Conservation (phyloP, 1,140 invertebrate species). For the Sycophila sp. region DNA sequence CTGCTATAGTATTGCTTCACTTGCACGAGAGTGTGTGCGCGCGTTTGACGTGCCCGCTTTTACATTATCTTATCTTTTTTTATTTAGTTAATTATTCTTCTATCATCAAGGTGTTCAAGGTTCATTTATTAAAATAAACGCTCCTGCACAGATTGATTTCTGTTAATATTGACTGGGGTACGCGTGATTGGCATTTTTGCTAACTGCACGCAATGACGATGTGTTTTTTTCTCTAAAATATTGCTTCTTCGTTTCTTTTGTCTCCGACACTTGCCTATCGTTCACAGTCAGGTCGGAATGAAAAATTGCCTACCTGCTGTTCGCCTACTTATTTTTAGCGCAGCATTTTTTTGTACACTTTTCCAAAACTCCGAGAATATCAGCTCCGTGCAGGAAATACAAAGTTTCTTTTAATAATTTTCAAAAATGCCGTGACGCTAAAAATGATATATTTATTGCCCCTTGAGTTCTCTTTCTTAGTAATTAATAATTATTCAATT, state of each 20-base stretch:
- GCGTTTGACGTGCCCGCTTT: background rate
- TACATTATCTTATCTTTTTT: background rate
- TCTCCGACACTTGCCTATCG: background rate
- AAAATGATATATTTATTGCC: constrained; percentile 38
- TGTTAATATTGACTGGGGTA: constrained; percentile 36
- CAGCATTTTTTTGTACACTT: constrained; percentile 10
- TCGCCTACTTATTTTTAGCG: background rate
- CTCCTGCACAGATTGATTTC: constrained; percentile 28
- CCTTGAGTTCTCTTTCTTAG: constrained; percentile 34
- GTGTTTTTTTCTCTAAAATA: constrained; percentile 30
- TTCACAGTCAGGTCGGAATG: background rate
- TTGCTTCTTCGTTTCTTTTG: constrained; percentile 26
- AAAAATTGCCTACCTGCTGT: no score
- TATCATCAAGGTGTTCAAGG: constrained; percentile 7
- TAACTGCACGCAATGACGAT: constrained; percentile 12
- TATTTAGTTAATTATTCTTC: background rate
- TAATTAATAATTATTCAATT: constrained; percentile 8
- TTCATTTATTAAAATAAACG: constrained; percentile 31
- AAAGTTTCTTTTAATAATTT: constrained; percentile 13
- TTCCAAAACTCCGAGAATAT: constrained; percentile 12
- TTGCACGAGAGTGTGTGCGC: background rate
- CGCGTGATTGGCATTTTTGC: constrained; percentile 7
- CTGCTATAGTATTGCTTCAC: constrained; percentile 28
- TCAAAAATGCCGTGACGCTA: constrained; percentile 4
- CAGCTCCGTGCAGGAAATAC: constrained; percentile 24